Conservation (phyloP, 2,797 vertebrate genomes). For the Rhinogobio ventralis region DNA sequence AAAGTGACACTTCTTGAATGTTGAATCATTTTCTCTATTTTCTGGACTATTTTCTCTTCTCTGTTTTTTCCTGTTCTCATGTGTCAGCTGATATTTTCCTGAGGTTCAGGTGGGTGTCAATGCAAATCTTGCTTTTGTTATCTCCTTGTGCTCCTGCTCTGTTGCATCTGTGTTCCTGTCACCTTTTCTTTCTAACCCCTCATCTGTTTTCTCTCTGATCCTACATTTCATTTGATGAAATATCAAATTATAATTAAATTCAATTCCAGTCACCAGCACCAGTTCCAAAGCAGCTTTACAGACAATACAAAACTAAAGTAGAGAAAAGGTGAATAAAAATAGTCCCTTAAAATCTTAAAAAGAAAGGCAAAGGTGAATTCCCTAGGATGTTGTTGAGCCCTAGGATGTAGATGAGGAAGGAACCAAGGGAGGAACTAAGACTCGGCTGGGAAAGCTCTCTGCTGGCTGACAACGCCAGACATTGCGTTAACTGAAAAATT, state of each 20-base stretch:
- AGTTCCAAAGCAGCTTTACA: neutral
- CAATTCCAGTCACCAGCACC: neutral
- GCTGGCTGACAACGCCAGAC: neutral
- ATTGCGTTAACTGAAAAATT: neutral
- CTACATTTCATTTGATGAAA: neutral
- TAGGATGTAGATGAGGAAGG: neutral
- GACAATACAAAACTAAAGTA: neutral
- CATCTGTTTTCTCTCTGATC: neutral
- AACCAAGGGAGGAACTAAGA: neutral
- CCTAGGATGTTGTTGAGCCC: neutral
- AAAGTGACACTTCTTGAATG: neutral
- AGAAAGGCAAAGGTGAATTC: neutral
- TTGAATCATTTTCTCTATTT: constrained; percentile 43
- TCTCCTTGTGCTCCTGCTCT: neutral
- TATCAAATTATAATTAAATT: neutral
- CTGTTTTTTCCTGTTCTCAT: constrained; percentile 58
- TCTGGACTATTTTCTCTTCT: constrained; percentile 63
- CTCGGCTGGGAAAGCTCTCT: neutral
- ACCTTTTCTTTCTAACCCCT: neutral
- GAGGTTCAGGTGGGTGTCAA: constrained; percentile 70
- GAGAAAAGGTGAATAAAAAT: neutral
- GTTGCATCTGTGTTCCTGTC: neutral
- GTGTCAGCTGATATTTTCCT: constrained; percentile 75
- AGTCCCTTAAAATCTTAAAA: neutral
- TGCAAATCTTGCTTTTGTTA: constrained; percentile 68